phyloP scores from a whole-genome alignment of 2,888 invertebrate genomes.

The Seira musarum region DNA sequence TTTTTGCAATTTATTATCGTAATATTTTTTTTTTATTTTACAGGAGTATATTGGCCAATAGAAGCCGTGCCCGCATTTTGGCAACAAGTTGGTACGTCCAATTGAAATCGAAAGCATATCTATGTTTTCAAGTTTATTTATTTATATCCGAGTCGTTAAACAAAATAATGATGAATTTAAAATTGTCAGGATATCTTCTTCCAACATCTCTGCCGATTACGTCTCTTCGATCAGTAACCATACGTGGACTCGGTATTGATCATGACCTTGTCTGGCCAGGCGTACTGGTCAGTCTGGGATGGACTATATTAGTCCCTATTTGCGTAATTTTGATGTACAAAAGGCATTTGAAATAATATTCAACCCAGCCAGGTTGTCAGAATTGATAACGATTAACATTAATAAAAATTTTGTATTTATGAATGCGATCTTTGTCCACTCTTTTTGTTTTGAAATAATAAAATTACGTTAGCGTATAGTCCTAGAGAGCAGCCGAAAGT shows the following conservation, averaged over 20 bases:
- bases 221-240: conserved; percentile 11
- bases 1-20: background rate
- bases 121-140: too few species aligned
- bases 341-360: background rate
- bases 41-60: conserved; percentile 33
- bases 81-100: conserved; percentile 2
- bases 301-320: conserved; percentile 75
- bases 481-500: too few species aligned
- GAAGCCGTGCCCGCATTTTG: conserved; percentile 10
- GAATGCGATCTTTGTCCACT: too few species aligned
- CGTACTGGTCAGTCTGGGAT: conserved; percentile 79
- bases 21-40: background rate
- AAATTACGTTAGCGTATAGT: too few species aligned
- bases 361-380: too few species aligned
- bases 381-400: too few species aligned
- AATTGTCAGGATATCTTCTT: too few species aligned
- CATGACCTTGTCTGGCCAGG: conserved; percentile 83
- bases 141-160: too few species aligned
- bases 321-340: background rate
- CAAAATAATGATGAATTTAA: too few species aligned
- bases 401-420: too few species aligned
- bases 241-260: conserved; percentile 77
- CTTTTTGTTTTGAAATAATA: too few species aligned
- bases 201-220: conserved; percentile 16
- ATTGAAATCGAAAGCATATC: too few species aligned